Conservation (phyloP, 2,113 vertebrate genomes). For the Cervus canadensis region DNA sequence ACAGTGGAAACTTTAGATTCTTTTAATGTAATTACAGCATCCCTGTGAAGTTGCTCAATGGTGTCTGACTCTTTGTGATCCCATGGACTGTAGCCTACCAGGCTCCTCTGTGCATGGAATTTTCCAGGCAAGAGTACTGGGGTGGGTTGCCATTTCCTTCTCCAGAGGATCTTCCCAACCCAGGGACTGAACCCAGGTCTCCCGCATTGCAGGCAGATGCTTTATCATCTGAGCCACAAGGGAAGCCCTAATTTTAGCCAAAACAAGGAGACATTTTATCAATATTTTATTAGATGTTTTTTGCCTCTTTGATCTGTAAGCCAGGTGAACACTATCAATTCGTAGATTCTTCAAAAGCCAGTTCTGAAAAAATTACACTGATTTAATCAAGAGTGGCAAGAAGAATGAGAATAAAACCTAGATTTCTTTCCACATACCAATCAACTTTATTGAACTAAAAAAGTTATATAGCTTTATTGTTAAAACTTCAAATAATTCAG, state of each 20-base stretch:
- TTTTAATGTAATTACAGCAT: background rate
- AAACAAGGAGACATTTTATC: background rate
- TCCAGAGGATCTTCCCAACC: background rate
- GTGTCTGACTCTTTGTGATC: background rate
- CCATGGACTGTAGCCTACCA: background rate
- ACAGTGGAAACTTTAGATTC: background rate
- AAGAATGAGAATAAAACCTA: background rate
- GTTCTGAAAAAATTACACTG: background rate
- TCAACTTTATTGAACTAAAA: background rate
- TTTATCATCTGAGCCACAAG: background rate
- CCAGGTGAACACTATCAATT: background rate
- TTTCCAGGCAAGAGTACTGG: background rate
- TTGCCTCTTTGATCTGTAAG: background rate
- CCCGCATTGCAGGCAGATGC: background rate
- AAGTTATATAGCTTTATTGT: background rate
- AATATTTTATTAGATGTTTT: slow-evolving; percentile 23
- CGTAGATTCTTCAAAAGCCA: background rate
- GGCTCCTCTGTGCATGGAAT: background rate
- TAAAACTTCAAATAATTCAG: background rate
- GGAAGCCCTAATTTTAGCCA: background rate
- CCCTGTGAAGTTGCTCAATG: background rate
- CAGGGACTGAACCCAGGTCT: background rate
- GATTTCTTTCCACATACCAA: background rate
- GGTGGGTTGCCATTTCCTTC: background rate
- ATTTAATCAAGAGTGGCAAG: background rate